Percentiles rank a stretch among this genome's conserved stretches.
Evolutionary conservation across 2,797 vertebrate genomes (phyloP).

Genomic region (Cryptoprocta ferox): DNA sequence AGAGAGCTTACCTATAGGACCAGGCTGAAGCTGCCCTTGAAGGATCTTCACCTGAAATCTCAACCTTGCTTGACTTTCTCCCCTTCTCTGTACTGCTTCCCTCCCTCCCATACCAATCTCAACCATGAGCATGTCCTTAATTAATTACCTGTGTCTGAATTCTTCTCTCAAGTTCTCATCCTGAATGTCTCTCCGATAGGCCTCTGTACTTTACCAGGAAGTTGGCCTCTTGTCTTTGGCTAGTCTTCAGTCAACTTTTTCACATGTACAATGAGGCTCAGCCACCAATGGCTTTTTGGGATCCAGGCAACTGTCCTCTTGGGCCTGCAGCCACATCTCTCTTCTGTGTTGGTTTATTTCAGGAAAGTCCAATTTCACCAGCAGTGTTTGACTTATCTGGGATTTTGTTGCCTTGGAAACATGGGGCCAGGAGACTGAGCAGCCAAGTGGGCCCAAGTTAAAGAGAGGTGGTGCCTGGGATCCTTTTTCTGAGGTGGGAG

Average conservation of each 20-base stretch:
- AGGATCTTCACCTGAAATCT: background rate
- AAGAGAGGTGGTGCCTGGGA: constrained; percentile 78
- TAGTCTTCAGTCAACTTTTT: background rate
- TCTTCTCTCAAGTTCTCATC: background rate
- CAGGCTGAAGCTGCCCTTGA: background rate
- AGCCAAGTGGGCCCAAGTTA: constrained; percentile 79
- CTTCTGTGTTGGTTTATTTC: constrained; percentile 78
- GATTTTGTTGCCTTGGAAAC: constrained; percentile 86
- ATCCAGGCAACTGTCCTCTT: constrained; percentile 61
- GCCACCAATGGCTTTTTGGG: constrained; percentile 69
- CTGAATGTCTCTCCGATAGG: background rate
- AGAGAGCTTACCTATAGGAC: background rate
- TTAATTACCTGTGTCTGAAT: background rate
- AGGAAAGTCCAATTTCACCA: constrained; percentile 68
- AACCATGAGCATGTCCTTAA: background rate
- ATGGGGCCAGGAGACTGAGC: constrained; percentile 81
- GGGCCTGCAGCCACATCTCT: constrained; percentile 42
- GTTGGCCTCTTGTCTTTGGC: background rate
- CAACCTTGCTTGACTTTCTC: background rate
- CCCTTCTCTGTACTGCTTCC: background rate
- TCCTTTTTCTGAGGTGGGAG: constrained; percentile 76
- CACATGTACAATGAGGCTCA: rapidly evolving
- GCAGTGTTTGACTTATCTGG: constrained; percentile 74
- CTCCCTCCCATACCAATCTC: background rate
- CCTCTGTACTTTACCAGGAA: background rate